Percentiles rank a stretch among this genome's conserved stretches.
Conservation (phyloP, 2,113 vertebrate genomes). For the Nycticorax nycticorax region DNA sequence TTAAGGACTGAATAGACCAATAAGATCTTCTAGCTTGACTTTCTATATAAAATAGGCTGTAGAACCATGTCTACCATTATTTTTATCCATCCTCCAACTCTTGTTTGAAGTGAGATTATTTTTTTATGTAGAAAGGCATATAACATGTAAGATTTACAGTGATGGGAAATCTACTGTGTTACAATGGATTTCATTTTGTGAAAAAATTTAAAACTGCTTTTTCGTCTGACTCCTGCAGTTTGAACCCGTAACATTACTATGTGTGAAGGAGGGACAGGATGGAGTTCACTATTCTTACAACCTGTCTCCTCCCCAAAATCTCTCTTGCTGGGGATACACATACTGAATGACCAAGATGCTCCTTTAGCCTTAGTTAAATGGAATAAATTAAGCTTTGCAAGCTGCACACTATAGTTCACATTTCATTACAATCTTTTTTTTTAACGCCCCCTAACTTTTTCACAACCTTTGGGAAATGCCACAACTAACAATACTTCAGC, state of each 20-base stretch:
- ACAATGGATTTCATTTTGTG: background rate
- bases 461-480: background rate
- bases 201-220: background rate
- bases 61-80: background rate
- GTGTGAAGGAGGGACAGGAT: background rate
- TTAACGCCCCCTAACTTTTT: background rate
- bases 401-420: background rate
- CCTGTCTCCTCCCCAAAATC: background rate
- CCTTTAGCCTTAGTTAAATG: background rate
- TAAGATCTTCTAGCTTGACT: background rate
- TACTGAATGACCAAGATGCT: background rate
- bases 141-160: background rate
- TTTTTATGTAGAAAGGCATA: background rate
- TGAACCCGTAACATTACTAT: background rate
- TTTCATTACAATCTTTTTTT: background rate
- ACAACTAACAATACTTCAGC: background rate
- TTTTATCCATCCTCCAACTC: background rate
- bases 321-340: background rate
- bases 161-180: background rate
- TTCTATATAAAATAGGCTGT: background rate
- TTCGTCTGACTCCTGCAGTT: background rate
- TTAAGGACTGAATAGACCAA: background rate
- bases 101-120: background rate
- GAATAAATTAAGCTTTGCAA: background rate
- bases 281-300: background rate